Base-by-base conservation (phyloP, 2,113 vertebrate species). In the Myotis brandtii region DNA sequence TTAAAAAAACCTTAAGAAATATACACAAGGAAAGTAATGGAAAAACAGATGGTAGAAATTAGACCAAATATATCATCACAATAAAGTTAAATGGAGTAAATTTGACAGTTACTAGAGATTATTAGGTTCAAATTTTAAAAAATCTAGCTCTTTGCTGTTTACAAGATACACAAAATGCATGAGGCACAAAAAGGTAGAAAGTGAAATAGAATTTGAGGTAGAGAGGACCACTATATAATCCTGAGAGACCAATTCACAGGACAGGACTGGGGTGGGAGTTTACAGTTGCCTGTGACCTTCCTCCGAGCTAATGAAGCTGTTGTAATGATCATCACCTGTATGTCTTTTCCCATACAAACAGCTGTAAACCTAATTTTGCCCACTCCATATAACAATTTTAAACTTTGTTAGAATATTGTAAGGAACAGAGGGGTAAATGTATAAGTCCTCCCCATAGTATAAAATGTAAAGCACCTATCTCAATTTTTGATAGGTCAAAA, bases 401-500 rank as follows among this genome's bases (percentile, higher is more conserved):
- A 93, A 80, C 54, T 69, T 64, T 40, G 43, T 86, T 87, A 84
- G 54, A 75, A 43, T 91, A 46, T 11, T 50, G 1, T 91, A 67
- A 95, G 64, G 90, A 86, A 34, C 48, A 32, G 25, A 52, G 14
- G 32, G 34, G 72, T 87, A 69, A 32, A 48, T 46, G 56, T 87
- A 21, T 80, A 87, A 91, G 20, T 70, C 73, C 18, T 92, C 82
- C 20, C 59, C 30, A 52, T 50, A 40, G 30, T 40, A 34, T 73
- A 67, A 30, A 79, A 62, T 90, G 69, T 93, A 93, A 91, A 67
- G 14, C 43, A 50, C n/a, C 13, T 62, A 27, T 50, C 40, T 95
- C 62, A 70, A 34, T 86, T 77, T 94, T 91, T 72, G 62, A 32
- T 80, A 25, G 25, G 6, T 77, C 46, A 67, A 30, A n/a, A 54